A percentile compares a stretch with the other conserved stretches of the same genome.
phyloP scores from a whole-genome alignment of 1,140 invertebrate species.

The Myzus persicae region DNA sequence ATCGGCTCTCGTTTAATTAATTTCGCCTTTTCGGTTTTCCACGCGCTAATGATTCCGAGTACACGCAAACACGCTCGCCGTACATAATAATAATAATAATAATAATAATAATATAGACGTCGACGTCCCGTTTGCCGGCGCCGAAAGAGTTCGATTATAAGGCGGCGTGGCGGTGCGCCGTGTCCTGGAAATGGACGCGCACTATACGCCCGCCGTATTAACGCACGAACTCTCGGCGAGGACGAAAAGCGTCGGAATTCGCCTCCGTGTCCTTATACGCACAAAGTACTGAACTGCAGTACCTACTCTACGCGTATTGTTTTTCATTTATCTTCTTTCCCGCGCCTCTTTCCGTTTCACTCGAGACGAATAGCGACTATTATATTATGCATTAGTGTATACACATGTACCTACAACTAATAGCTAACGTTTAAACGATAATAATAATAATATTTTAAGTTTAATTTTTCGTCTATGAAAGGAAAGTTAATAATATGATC shows the following conservation, averaged over 20 bases:
- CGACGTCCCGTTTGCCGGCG: not conserved
- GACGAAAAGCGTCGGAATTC: not conserved
- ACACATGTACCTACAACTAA: too few relatives aligned
- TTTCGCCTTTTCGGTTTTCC: conserved; percentile 48
- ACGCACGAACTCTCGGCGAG: too few relatives aligned
- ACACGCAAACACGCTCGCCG: not conserved
- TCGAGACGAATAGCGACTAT: too few relatives aligned
- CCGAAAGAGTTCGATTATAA: not conserved
- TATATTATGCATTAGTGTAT: too few relatives aligned
- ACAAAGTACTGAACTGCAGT: not conserved
- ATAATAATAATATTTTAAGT: not conserved
- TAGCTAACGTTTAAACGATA: too few relatives aligned
- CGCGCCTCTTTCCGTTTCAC: not conserved
- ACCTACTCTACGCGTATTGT: not conserved
- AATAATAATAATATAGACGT: not conserved
- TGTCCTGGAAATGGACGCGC: not conserved
- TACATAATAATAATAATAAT: not conserved
- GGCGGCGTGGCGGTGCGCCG: not conserved
- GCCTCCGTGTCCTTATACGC: not conserved
- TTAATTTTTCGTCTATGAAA: not conserved
- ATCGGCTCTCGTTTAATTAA: conserved; percentile 57
- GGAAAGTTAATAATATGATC: not conserved
- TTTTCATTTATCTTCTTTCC: not conserved
- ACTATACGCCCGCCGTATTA: too few relatives aligned
- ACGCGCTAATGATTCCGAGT: conserved; percentile 31